phyloP scores from a whole-genome alignment of 2,113 vertebrate species.

The Burhinus bistriatus region DNA sequence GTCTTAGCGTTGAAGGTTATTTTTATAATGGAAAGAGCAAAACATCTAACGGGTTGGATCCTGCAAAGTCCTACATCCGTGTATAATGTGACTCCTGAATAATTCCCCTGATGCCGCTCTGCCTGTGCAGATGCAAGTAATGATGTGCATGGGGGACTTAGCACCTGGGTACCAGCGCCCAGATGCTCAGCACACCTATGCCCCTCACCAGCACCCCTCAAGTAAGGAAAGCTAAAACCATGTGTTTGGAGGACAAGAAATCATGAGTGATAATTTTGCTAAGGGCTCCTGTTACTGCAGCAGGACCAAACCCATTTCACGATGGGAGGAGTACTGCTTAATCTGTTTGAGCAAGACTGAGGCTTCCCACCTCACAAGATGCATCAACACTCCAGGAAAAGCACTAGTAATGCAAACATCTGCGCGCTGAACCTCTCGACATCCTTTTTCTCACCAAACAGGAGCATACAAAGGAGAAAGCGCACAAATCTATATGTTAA shows the following conservation, averaged over 20 bases:
- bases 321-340: neutral
- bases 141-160: neutral
- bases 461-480: neutral
- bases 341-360: neutral
- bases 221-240: accelerated
- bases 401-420: neutral
- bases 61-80: neutral
- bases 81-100: neutral
- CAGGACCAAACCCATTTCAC: neutral
- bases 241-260: neutral
- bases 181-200: accelerated
- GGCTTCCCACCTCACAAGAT: neutral
- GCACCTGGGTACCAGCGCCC: neutral
- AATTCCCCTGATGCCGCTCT: neutral
- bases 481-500: neutral
- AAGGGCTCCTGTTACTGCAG: neutral
- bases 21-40: neutral
- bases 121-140: neutral
- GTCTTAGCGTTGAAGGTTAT: neutral
- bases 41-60: neutral
- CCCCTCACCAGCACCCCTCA: neutral
- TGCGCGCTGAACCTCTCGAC: neutral
- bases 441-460: neutral
- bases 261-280: neutral
- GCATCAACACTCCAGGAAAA: neutral